Percentiles rank a stretch among this genome's conserved stretches.
These are phyloP conservation scores for Nymphicus hollandicus DNA, from an alignment of 2,113 vertebrate species.

Conservation along the genomic window DNA sequence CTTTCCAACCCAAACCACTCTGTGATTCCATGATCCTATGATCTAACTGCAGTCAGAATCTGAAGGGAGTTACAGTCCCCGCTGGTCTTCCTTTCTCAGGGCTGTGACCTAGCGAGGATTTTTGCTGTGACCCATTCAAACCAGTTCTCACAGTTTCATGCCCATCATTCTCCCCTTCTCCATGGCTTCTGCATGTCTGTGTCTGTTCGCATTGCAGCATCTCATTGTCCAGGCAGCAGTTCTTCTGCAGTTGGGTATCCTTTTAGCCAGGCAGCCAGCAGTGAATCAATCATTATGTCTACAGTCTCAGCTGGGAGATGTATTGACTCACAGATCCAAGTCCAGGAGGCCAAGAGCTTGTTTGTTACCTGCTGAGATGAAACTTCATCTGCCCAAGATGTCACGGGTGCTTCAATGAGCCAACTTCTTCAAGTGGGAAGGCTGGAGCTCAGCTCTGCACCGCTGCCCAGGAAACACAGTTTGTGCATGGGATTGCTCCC, in stretches of 20 bases:
- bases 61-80: neutral
- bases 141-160: neutral
- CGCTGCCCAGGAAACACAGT: neutral
- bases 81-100: neutral
- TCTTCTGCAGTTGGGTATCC: neutral
- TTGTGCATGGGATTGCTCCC: neutral
- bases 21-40: neutral
- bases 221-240: neutral
- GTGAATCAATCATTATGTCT: conserved; percentile 39
- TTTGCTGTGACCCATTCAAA: neutral
- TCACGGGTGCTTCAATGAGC: neutral
- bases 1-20: neutral
- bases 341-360: neutral
- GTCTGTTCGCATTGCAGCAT: neutral
- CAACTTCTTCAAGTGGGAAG: neutral
- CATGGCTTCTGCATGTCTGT: neutral
- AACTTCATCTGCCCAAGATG: neutral
- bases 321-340: neutral
- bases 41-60: neutral
- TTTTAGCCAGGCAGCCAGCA: conserved; percentile 19
- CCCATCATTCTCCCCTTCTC: neutral
- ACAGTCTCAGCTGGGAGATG: neutral
- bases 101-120: neutral
- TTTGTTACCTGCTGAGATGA: neutral
- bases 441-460: neutral